Conservation (phyloP, 2,888 invertebrate species). For the Eupithecia subfuscata region DNA sequence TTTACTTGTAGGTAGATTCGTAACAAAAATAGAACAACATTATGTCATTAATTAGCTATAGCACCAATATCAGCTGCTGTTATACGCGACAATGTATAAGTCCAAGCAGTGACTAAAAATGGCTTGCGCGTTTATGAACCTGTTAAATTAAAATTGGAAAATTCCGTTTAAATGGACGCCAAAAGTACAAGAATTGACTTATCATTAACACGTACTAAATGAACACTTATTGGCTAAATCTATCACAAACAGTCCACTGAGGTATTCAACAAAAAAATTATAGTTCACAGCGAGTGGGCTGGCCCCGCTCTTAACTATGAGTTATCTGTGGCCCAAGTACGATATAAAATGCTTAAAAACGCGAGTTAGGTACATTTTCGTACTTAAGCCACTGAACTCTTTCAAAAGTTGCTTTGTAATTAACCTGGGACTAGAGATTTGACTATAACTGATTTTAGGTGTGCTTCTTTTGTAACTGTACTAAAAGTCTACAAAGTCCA, state of each 20-base stretch:
- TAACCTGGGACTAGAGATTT: conserved; percentile 79
- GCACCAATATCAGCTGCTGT: conserved; percentile 81
- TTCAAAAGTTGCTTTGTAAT: conserved; percentile 64
- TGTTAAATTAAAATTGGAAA: conserved; percentile 40
- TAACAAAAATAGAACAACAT: conserved; percentile 31
- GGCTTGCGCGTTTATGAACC: conserved; percentile 43
- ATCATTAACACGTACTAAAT: conserved; percentile 70
- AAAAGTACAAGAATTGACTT: conserved; percentile 79
- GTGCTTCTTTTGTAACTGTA: conserved; percentile 53
- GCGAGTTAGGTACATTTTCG: neutral
- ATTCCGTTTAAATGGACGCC: conserved; percentile 65
- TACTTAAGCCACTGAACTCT: conserved; percentile 53
- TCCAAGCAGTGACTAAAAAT: conserved; percentile 56
- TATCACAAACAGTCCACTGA: conserved; percentile 82
- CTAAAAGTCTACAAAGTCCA: conserved; percentile 2
- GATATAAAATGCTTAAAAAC: neutral
- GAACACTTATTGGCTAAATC: conserved; percentile 83
- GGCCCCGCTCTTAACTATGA: conserved; percentile 60
- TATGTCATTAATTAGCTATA: conserved; percentile 60
- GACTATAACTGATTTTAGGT: conserved; percentile 74
- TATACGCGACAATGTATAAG: conserved; percentile 62
- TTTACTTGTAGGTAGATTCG: conserved; percentile 19
- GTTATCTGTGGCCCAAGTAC: conserved; percentile 47
- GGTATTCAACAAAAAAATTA: conserved; percentile 76
- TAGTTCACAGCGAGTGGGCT: conserved; percentile 49